Base-by-base conservation (phyloP, 2,113 vertebrate genomes). In the Penelope pileata region DNA sequence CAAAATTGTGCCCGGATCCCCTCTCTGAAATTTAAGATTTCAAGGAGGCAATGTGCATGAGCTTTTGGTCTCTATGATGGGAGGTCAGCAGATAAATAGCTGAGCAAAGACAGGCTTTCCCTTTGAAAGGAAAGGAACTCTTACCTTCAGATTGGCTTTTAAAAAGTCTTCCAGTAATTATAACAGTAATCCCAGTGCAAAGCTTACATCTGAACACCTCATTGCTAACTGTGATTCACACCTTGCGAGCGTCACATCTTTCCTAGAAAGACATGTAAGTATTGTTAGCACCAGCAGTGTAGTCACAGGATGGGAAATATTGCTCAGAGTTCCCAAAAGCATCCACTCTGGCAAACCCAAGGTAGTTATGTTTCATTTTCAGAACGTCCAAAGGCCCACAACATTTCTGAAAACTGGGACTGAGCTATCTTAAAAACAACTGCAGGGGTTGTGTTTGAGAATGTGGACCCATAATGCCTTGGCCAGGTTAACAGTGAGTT, bases 211-310 rank as follows among this genome's bases (percentile, higher is more conserved):
- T 50, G 24, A 12, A 72, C 1, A 7, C 78, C 70, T 91, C 21
- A 2, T 34, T 42, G 1, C 43, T 67, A 91, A 79, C 70, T 66
- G 74, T 84, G 70, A 90, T 56, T 94, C 82, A 74, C 15, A 5
- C 78, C 91, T 60, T 30, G 70, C 36, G 88, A 91, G 80, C 7
- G 1, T 26, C 0, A 2, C 23, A 32, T 51, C 58, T 79, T 81
- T 91, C 77, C 70, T 87, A 51, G 80, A 92, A 83, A 89, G 89
- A 53, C 47, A 93, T 64, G 60, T 42, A 36, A 68, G 60, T 38
- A 32, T 27, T 50, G 19, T 32, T 78, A 9, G 17, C 3, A 4
- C 18, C 42, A 56, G 64, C 42, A 50, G 36, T 51, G 54, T 50
- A 84, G n/a, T 16, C 48, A 50, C 16, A 43, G 64, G 79, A 45